phyloP scores from a whole-genome alignment of 2,113 vertebrate species.

The Oenanthe oenanthe region DNA sequence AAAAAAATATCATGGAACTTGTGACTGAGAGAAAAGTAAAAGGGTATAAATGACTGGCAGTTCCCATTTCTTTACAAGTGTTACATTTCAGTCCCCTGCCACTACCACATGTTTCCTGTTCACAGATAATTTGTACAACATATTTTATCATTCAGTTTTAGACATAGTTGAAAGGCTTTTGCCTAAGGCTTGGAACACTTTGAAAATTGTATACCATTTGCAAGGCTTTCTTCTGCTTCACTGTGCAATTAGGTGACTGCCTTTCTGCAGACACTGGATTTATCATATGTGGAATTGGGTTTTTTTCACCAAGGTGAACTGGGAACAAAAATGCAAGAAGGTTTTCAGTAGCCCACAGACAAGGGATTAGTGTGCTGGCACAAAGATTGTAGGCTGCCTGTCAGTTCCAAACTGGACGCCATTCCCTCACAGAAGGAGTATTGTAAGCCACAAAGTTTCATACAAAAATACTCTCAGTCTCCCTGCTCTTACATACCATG shows the following conservation, averaged over 20 bases:
- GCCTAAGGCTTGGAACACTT: conserved; percentile 90
- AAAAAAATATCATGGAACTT: conserved; percentile 74
- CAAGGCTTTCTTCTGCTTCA: conserved; percentile 86
- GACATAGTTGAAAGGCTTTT: conserved; percentile 91
- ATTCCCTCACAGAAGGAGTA: conserved; percentile 35
- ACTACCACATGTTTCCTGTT: conserved; percentile 89
- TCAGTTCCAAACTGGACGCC: background rate
- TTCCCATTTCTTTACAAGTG: conserved; percentile 88
- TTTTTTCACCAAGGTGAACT: conserved; percentile 76
- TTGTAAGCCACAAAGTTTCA: conserved; percentile 31
- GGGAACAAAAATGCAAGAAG: conserved; percentile 53
- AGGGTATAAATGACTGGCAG: conserved; percentile 82
- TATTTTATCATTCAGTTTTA: conserved; percentile 91
- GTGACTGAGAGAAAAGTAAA: conserved; percentile 72
- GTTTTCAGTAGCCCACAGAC: conserved; percentile 53
- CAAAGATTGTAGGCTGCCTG: conserved; percentile 38
- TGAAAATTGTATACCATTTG: conserved; percentile 89
- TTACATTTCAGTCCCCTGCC: conserved; percentile 86
- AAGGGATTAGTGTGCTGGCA: conserved; percentile 57
- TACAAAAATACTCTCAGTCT: background rate
- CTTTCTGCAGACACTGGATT: conserved; percentile 79
- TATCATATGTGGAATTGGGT: conserved; percentile 76
- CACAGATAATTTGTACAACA: conserved; percentile 92
- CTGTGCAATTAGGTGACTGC: conserved; percentile 88
- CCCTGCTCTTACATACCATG: background rate